phyloP scores from a whole-genome alignment of 2,888 invertebrate genomes.

The Carcina quercana region DNA sequence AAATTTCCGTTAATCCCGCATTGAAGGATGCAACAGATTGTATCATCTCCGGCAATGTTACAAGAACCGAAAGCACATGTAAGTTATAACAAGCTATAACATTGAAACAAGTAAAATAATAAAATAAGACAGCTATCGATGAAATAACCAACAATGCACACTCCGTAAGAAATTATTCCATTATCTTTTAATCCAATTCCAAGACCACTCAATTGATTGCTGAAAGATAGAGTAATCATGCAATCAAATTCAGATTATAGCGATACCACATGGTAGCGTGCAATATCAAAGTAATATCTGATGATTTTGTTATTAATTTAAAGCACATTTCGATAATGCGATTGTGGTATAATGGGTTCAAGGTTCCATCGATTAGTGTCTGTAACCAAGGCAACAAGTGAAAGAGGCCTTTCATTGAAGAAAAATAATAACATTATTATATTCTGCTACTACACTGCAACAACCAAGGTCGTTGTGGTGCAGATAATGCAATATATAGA shows the following conservation, averaged over 20 bases:
- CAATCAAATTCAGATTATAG: slow-evolving; percentile 6
- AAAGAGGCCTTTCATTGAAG: slow-evolving; percentile 16
- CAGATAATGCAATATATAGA: no score
- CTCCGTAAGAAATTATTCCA: no score
- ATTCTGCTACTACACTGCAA: no score
- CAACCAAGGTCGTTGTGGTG: no score
- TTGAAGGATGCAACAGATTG: slow-evolving; percentile 2
- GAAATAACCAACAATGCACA: no score
- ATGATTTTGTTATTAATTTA: slow-evolving; percentile 10
- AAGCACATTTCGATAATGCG: slow-evolving; percentile 23
- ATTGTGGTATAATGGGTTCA: slow-evolving; percentile 28
- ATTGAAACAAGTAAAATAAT: no score
- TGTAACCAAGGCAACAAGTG: slow-evolving; percentile 13
- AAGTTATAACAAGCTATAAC: no score
- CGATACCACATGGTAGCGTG: slow-evolving; percentile 1
- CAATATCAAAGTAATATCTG: slow-evolving; percentile 4
- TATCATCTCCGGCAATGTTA: no score
- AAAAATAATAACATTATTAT: no score
- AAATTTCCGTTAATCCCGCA: slow-evolving; percentile 43
- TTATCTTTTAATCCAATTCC: no score
- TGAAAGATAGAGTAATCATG: slow-evolving; percentile 3
- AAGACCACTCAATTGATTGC: background rate
- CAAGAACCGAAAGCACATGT: no score
- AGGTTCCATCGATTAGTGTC: slow-evolving; percentile 32
- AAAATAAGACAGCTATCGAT: no score